These are phyloP conservation scores for Felis catus DNA, from an alignment of 2,113 vertebrate genomes.

Conservation along the genomic window DNA sequence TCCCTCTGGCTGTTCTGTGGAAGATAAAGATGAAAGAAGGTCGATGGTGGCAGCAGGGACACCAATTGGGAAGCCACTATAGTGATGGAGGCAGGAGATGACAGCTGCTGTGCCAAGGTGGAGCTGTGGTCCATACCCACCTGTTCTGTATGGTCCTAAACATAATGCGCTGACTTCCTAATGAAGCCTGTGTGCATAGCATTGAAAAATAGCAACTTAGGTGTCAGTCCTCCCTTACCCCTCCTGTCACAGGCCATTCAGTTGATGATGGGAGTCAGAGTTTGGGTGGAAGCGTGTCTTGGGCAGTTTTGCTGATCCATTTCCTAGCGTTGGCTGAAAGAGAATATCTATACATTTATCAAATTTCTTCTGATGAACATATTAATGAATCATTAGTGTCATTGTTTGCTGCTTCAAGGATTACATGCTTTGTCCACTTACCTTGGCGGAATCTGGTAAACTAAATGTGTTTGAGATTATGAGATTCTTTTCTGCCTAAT, in stretches of 20 bases:
- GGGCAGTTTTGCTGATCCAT: slow-evolving; percentile 20
- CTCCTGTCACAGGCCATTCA: background rate
- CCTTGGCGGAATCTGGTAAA: slow-evolving; percentile 76
- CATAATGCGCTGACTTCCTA: background rate
- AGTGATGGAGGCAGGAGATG: background rate
- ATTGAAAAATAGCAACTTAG: background rate
- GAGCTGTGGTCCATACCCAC: background rate
- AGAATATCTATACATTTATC: slow-evolving; percentile 55
- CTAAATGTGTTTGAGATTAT: slow-evolving; percentile 75
- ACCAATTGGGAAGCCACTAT: background rate
- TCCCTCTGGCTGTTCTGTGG: background rate
- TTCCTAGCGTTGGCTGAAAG: slow-evolving; percentile 61
- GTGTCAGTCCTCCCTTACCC: background rate
- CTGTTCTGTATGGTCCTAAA: background rate
- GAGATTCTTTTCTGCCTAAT: slow-evolving; percentile 82
- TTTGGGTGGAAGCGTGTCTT: background rate
- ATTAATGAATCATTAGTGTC: slow-evolving; percentile 78
- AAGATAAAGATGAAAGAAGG: background rate
- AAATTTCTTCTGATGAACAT: slow-evolving; percentile 71
- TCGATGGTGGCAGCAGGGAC: background rate
- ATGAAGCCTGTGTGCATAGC: background rate
- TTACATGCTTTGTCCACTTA: slow-evolving; percentile 70
- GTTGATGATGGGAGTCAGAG: background rate
- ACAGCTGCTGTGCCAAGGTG: background rate
- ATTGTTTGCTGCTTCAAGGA: slow-evolving; percentile 77